Percentiles rank a stretch among this genome's conserved stretches.
These are phyloP conservation scores for Diorhabda elongata DNA, from an alignment of 1,140 invertebrate species.

Conservation along the genomic window DNA sequence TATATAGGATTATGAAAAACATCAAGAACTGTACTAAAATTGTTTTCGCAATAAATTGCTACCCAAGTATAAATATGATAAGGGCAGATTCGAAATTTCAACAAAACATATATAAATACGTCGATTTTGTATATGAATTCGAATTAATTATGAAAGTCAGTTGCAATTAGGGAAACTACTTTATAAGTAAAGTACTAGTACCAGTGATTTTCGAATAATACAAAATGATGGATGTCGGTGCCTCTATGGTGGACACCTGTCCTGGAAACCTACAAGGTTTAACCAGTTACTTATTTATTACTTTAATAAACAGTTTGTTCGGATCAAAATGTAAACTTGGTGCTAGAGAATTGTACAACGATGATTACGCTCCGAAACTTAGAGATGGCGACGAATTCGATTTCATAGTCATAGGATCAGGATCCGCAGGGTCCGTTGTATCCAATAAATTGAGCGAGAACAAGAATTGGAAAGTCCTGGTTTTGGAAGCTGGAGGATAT, in stretches of 20 bases:
- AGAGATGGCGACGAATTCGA: slow-evolving; percentile 32
- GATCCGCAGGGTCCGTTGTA: slow-evolving; percentile 32
- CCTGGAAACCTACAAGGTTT: slow-evolving; percentile 20
- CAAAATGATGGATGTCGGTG: background rate
- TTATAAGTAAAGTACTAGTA: background rate
- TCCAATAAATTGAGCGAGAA: slow-evolving; percentile 32
- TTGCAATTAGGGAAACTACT: too few relatives aligned
- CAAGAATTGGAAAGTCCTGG: slow-evolving; percentile 30
- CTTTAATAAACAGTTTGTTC: slow-evolving; percentile 28
- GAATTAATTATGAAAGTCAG: too few relatives aligned
- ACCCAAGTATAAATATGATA: too few relatives aligned
- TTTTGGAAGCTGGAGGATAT: slow-evolving; percentile 34
- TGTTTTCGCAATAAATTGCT: too few relatives aligned
- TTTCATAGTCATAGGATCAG: slow-evolving; percentile 36
- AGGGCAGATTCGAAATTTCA: too few relatives aligned
- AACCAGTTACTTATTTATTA: slow-evolving; percentile 26
- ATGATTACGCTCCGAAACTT: slow-evolving; percentile 20
- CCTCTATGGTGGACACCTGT: slow-evolving; percentile 18
- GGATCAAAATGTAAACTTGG: slow-evolving; percentile 25
- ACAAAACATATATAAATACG: too few relatives aligned
- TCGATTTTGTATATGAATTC: too few relatives aligned
- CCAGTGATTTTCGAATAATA: background rate
- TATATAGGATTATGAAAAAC: too few relatives aligned
- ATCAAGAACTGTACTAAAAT: too few relatives aligned
- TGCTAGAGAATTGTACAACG: slow-evolving; percentile 22